Percentiles rank a stretch among this genome's conserved stretches.
Conservation (phyloP, 1,140 invertebrate genomes). For the Holcopasites calliopsidis region DNA sequence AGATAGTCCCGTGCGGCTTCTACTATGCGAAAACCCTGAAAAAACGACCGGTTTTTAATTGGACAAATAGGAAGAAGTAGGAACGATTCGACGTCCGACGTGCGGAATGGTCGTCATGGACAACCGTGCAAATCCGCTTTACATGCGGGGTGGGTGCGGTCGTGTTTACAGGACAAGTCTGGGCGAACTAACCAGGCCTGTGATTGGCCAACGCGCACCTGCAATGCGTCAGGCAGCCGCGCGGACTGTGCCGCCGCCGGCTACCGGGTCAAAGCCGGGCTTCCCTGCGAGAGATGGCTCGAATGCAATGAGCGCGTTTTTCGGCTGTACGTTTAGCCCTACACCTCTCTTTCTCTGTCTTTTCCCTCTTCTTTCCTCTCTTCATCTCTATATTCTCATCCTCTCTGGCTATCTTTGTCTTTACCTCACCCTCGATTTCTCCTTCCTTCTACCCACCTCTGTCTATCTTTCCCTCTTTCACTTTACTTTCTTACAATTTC, state of each 20-base stretch:
- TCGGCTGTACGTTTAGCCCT: conserved; percentile 26
- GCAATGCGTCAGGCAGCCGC: conserved; percentile 88
- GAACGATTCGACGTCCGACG: conserved; percentile 20
- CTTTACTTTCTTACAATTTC: neutral
- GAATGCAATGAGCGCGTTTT: conserved; percentile 52
- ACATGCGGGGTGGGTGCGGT: conserved; percentile 83
- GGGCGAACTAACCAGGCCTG: conserved; percentile 76
- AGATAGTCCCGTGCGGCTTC: conserved; percentile 54
- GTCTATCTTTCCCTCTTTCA: neutral
- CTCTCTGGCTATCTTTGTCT: neutral
- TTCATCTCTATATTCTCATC: conserved; percentile 2
- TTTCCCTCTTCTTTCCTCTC: conserved; percentile 7
- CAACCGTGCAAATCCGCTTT: conserved; percentile 69
- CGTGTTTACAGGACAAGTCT: conserved; percentile 83
- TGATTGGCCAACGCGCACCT: conserved; percentile 88
- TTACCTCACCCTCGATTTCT: neutral
- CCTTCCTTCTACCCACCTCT: neutral
- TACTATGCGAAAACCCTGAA: conserved; percentile 52
- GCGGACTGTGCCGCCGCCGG: conserved; percentile 69
- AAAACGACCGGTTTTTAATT: conserved; percentile 58
- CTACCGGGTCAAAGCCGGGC: conserved; percentile 71
- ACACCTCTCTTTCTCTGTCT: conserved; percentile 20
- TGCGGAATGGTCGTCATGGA: conserved; percentile 13
- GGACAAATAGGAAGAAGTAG: conserved; percentile 39
- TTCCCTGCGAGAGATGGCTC: conserved; percentile 59